These are phyloP conservation scores for Cinara cedri DNA, from an alignment of 2,888 invertebrate species.

Conservation along the genomic window DNA sequence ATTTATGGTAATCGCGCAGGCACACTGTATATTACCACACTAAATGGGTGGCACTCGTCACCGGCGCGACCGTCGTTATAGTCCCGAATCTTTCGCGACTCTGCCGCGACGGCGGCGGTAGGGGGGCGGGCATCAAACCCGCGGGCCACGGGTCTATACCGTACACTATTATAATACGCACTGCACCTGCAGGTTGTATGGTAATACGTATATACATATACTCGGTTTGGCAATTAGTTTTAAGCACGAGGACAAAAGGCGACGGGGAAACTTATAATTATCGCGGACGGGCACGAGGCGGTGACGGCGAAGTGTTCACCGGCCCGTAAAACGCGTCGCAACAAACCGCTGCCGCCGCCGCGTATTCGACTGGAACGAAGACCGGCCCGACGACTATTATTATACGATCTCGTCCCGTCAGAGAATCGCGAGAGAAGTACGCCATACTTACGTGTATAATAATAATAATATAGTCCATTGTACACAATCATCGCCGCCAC, in stretches of 20 bases:
- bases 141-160: neutral
- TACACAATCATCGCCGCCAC: too few relatives aligned
- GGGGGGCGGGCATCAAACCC: too few relatives aligned
- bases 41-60: too few relatives aligned
- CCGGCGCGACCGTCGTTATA: too few relatives aligned
- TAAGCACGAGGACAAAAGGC: slow-evolving; percentile 41
- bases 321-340: slow-evolving; percentile 36
- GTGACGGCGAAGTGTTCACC: slow-evolving; percentile 3
- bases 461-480: too few relatives aligned
- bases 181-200: neutral
- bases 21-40: too few relatives aligned
- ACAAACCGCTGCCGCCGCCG: slow-evolving; percentile 16
- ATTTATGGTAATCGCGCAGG: too few relatives aligned
- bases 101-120: too few relatives aligned
- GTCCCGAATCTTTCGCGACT: too few relatives aligned
- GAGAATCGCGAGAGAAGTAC: too few relatives aligned
- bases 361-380: slow-evolving; percentile 26
- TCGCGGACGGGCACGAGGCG: neutral
- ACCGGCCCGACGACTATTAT: neutral
- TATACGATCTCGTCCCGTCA: too few relatives aligned
- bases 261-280: slow-evolving; percentile 45
- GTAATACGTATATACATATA: neutral
- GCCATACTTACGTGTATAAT: too few relatives aligned
- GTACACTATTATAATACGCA: neutral
- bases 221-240: slow-evolving; percentile 50